Percentiles rank a stretch among this genome's conserved stretches.
Conservation (phyloP, 2,113 vertebrate genomes). For the Tylochromis polylepis region DNA sequence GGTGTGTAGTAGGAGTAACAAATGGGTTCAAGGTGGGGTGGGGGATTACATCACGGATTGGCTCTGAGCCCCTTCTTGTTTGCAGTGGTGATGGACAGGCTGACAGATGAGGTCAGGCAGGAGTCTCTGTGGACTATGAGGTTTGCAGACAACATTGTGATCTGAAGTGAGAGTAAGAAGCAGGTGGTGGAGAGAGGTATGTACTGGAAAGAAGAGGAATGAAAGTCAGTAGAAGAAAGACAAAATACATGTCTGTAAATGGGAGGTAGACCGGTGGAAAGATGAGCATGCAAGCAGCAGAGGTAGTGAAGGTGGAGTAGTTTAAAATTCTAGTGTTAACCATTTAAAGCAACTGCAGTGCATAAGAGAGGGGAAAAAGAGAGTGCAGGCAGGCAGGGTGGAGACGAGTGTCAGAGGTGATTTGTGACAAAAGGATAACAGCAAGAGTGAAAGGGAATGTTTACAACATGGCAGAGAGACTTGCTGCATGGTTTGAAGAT, state of each 20-base stretch:
- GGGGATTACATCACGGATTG: neutral
- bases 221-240: neutral
- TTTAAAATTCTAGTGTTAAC: neutral
- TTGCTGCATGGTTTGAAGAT: too few relatives aligned
- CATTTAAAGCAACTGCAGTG: neutral
- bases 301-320: neutral
- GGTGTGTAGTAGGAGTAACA: neutral
- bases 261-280: neutral
- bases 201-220: neutral
- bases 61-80: neutral
- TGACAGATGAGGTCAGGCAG: neutral
- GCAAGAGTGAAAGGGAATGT: too few relatives aligned
- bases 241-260: neutral
- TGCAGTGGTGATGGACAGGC: neutral
- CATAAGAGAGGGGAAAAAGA: neutral
- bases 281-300: neutral
- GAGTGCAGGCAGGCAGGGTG: too few relatives aligned
- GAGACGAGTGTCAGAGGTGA: too few relatives aligned
- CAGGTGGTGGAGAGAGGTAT: neutral
- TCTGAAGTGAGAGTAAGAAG: neutral
- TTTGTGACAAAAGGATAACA: too few relatives aligned
- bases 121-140: neutral
- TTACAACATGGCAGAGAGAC: too few relatives aligned
- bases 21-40: neutral
- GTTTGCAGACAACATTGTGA: neutral